Conservation (phyloP, 2,797 vertebrate species). For the Pelodytes ibericus region DNA sequence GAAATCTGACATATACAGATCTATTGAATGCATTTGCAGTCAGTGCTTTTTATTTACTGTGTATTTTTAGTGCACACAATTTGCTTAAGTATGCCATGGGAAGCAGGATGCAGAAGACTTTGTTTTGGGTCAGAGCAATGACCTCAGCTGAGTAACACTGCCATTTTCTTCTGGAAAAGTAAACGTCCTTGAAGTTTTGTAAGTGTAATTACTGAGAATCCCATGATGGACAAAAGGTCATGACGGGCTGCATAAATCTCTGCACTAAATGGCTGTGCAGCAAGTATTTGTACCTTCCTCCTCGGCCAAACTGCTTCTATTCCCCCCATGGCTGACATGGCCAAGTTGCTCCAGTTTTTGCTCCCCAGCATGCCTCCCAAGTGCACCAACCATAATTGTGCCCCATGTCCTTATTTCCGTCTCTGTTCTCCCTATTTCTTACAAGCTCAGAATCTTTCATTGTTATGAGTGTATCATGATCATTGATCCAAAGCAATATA, state of each 20-base stretch:
- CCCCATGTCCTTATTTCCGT: no score
- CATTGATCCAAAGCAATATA: no score
- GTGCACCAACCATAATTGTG: no score
- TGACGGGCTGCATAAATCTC: slow-evolving; percentile 29
- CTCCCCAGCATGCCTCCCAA: no score
- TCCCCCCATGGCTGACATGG: no score
- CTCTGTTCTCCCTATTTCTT: no score
- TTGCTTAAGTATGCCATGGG: slow-evolving; percentile 17
- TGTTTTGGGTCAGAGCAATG: slow-evolving; percentile 70
- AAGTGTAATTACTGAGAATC: slow-evolving; percentile 45
- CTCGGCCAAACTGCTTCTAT: no score
- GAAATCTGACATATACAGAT: no score
- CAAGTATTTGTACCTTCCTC: background rate
- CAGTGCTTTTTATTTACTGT: background rate
- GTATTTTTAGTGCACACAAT: slow-evolving; percentile 1
- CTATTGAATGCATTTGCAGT: no score
- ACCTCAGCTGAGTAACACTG: slow-evolving; percentile 65
- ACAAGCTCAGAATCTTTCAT: no score
- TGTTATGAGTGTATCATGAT: no score
- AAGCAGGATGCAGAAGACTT: slow-evolving; percentile 65
- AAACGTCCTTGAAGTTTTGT: slow-evolving; percentile 58
- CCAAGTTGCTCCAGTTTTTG: no score
- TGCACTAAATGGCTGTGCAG: background rate
- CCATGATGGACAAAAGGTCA: slow-evolving; percentile 41
- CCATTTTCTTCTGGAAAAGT: slow-evolving; percentile 63